Percentiles rank a stretch among this genome's conserved stretches.
These are phyloP conservation scores for Crioceris asparagi DNA, from an alignment of 2,888 invertebrate genomes.

Conservation along the genomic window DNA sequence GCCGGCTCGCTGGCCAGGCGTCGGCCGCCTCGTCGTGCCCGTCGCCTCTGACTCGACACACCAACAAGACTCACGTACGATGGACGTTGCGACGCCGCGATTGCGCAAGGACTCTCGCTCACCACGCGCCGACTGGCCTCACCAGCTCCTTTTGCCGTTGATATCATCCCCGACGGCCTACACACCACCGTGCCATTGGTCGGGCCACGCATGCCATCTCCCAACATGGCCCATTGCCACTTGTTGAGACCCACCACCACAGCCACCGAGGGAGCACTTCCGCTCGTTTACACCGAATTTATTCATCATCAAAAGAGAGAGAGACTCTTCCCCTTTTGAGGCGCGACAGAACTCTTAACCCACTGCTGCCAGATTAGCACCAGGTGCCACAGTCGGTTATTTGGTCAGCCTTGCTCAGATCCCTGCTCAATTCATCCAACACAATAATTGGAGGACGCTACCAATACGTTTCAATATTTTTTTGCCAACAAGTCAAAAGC, in stretches of 20 bases:
- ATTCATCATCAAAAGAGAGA: too few relatives aligned
- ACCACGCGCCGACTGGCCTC: conserved; percentile 32
- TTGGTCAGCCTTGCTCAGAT: background rate
- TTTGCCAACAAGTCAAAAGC: too few relatives aligned
- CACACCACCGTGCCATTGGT: conserved; percentile 29
- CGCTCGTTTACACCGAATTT: conserved; percentile 16
- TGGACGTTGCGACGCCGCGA: conserved; percentile 22
- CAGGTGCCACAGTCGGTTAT: conserved; percentile 1
- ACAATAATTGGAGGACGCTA: too few relatives aligned
- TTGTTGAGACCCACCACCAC: conserved; percentile 27
- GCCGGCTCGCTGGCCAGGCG: too few relatives aligned
- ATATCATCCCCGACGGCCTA: conserved; percentile 34
- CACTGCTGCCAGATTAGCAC: conserved; percentile 13
- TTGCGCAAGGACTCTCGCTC: conserved; percentile 32
- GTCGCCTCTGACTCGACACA: conserved; percentile 37
- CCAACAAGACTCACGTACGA: conserved; percentile 23
- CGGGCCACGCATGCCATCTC: conserved; percentile 32
- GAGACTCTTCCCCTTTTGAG: too few relatives aligned
- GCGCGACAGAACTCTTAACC: conserved; percentile 15
- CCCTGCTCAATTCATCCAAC: too few relatives aligned
- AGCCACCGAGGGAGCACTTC: too few relatives aligned
- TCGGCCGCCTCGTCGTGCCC: conserved; percentile 38
- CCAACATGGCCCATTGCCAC: conserved; percentile 23
- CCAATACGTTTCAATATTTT: too few relatives aligned
- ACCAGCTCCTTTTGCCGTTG: conserved; percentile 27